These are phyloP conservation scores for Eleginops maclovinus DNA, from an alignment of 2,113 vertebrate species.

Conservation along the genomic window DNA sequence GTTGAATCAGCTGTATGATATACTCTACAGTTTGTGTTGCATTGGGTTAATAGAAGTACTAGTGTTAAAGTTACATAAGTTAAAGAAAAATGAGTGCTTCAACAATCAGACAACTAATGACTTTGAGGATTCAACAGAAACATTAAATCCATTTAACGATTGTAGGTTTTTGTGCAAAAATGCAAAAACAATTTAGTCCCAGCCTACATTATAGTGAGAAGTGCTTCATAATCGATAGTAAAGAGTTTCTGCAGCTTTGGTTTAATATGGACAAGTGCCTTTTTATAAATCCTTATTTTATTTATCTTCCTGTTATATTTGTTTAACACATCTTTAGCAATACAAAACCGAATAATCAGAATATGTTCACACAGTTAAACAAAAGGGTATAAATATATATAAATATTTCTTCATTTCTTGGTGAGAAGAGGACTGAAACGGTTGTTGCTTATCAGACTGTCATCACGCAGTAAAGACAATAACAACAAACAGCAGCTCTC, in stretches of 20 bases:
- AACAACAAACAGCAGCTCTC: not conserved
- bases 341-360: not conserved
- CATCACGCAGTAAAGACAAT: not conserved
- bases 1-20: not conserved
- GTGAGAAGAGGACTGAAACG: not conserved
- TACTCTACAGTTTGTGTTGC: not conserved
- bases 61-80: no score
- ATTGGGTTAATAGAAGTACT: not conserved
- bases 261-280: no score
- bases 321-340: not conserved
- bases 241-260: not conserved
- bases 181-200: no score
- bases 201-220: no score
- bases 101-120: no score
- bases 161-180: no score
- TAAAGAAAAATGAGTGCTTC: no score
- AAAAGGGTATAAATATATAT: not conserved
- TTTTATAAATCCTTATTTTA: no score
- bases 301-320: not conserved
- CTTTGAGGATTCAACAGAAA: no score
- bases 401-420: not conserved
- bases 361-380: not conserved
- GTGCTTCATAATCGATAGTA: not conserved
- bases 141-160: no score
- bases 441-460: not conserved